phyloP scores from a whole-genome alignment of 2,888 invertebrate species.

The Platynereis dumerilii region DNA sequence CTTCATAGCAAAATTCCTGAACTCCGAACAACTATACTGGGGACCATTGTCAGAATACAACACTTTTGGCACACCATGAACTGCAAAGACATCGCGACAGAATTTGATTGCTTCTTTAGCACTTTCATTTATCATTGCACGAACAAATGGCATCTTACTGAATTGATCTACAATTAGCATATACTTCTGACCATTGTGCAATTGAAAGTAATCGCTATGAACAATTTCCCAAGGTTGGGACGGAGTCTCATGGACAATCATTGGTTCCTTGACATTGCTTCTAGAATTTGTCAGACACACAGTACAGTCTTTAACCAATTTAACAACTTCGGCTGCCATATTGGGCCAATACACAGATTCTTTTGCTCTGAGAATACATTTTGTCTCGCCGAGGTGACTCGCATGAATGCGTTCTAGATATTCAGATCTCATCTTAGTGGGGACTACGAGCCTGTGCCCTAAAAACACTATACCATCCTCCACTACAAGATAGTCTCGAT shows the following conservation, averaged over 20 bases:
- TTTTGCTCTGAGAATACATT: background rate
- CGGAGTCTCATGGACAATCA: background rate
- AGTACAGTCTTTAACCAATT: background rate
- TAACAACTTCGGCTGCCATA: background rate
- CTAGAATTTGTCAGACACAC: background rate
- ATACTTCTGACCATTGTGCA: background rate
- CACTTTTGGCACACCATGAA: background rate
- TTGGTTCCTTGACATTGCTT: background rate
- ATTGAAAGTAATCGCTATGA: background rate
- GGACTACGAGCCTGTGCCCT: background rate
- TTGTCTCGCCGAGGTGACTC: background rate
- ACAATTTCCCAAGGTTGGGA: background rate
- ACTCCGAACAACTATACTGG: background rate
- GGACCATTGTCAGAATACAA: background rate
- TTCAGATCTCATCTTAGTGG: background rate
- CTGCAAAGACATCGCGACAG: background rate
- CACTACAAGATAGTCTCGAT: background rate
- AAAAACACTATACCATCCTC: background rate
- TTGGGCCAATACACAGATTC: background rate
- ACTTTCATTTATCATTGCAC: background rate
- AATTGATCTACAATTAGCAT: conserved; percentile 1
- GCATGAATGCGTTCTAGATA: background rate
- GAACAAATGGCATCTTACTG: background rate
- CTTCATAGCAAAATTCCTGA: background rate
- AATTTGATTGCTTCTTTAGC: background rate